Conservation (phyloP, 2,888 invertebrate species). For the Drosophila gaucha region DNA sequence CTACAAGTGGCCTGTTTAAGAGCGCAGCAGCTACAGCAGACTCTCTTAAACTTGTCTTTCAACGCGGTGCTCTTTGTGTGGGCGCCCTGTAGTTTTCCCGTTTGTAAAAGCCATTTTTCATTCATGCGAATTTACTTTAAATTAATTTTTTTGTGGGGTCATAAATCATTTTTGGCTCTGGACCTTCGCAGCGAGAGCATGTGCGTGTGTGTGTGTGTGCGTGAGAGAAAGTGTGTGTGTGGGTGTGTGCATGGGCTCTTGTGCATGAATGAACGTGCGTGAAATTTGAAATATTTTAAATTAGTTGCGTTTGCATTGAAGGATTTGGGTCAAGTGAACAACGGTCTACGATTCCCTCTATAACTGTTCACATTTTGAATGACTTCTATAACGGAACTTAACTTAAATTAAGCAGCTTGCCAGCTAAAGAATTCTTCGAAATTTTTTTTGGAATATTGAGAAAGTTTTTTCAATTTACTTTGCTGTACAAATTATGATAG, state of each 20-base stretch:
- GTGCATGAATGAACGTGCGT: constrained; percentile 62
- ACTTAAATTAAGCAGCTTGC: background rate
- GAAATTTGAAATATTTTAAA: constrained; percentile 42
- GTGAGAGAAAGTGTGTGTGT: constrained; percentile 8
- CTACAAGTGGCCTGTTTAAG: constrained; percentile 65
- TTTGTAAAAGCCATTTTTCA: constrained; percentile 82
- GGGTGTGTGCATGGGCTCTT: constrained; percentile 19
- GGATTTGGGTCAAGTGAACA: constrained; percentile 52
- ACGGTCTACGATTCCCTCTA: constrained; percentile 11
- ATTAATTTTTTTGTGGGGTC: constrained; percentile 80
- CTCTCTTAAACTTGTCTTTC: background rate
- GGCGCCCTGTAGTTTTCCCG: constrained; percentile 72
- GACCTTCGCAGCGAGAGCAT: constrained; percentile 47
- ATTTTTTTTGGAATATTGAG: background rate
- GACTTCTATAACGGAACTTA: background rate
- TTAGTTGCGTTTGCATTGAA: constrained; percentile 47
- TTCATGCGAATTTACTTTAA: constrained; percentile 82
- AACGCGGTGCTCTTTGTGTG: constrained; percentile 24
- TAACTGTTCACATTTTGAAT: constrained; percentile 2
- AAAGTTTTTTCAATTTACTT: no score
- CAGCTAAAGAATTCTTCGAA: background rate
- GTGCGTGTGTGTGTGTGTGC: constrained; percentile 19
- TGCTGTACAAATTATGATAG: no score
- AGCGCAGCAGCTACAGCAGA: background rate
- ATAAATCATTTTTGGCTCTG: constrained; percentile 78